Percentiles rank a stretch among this genome's conserved stretches.
These are phyloP conservation scores for Mormyrops attenuatus DNA, from an alignment of 2,797 vertebrate genomes.

Conservation along the genomic window DNA sequence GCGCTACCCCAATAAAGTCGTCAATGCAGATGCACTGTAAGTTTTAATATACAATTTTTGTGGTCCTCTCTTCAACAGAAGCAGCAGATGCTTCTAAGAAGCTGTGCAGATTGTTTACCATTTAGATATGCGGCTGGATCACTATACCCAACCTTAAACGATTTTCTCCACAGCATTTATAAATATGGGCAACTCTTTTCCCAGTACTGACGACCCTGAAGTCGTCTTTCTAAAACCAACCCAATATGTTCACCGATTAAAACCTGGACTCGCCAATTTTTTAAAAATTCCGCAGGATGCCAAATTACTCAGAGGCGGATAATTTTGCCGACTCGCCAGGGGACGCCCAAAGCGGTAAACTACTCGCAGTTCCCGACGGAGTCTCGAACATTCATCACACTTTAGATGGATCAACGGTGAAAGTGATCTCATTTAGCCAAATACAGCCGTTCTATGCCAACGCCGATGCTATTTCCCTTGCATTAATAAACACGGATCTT, in stretches of 20 bases:
- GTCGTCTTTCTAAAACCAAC: constrained; percentile 69
- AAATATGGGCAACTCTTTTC: constrained; percentile 69
- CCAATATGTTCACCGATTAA: constrained; percentile 73
- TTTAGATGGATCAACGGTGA: constrained; percentile 79
- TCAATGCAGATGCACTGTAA: background rate
- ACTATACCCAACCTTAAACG: constrained; percentile 70
- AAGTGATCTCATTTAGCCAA: constrained; percentile 74
- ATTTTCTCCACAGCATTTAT: constrained; percentile 76
- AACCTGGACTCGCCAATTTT: constrained; percentile 72
- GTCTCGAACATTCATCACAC: constrained; percentile 75
- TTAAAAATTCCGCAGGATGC: constrained; percentile 73
- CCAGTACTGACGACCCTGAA: constrained; percentile 63
- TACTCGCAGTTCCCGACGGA: constrained; percentile 76
- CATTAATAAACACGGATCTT: constrained; percentile 69
- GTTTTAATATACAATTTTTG: background rate
- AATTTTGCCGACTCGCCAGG: constrained; percentile 76
- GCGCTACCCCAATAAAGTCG: background rate
- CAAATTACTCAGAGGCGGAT: constrained; percentile 74
- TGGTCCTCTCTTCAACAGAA: background rate
- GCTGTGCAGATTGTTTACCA: background rate
- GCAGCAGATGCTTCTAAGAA: background rate
- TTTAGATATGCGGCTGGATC: constrained; percentile 63
- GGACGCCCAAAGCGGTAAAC: constrained; percentile 78
- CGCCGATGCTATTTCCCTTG: constrained; percentile 75
- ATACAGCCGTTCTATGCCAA: constrained; percentile 65